These are phyloP conservation scores for Phyllotreta cruciferae DNA, from an alignment of 2,888 invertebrate genomes.

Conservation along the genomic window DNA sequence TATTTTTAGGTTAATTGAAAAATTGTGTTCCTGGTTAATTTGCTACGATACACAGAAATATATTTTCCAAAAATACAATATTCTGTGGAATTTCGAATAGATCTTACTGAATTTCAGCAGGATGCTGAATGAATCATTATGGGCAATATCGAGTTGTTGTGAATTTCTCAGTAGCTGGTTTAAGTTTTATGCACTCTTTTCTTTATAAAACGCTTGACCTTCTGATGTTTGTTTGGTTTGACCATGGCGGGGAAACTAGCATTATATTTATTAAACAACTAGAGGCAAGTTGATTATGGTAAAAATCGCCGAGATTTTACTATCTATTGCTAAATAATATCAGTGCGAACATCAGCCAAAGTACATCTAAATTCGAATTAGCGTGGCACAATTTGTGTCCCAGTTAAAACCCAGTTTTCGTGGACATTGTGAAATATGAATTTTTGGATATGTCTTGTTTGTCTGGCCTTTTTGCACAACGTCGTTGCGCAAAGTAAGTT, in stretches of 20 bases:
- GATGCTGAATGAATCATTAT: constrained; percentile 1
- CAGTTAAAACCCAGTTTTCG: background rate
- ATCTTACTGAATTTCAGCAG: background rate
- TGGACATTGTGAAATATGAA: constrained; percentile 15
- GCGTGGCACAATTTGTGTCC: constrained; percentile 3
- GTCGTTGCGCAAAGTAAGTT: constrained; percentile 21
- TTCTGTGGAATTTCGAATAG: too few species aligned
- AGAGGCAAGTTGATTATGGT: constrained; percentile 26
- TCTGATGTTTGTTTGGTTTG: constrained; percentile 32
- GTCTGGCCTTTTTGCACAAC: constrained; percentile 15
- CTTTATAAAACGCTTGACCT: constrained; percentile 30
- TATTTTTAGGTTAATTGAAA: too few species aligned
- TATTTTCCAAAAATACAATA: too few species aligned
- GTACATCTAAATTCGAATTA: background rate
- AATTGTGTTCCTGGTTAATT: too few species aligned
- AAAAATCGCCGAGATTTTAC: constrained; percentile 24
- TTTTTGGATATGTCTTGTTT: constrained; percentile 7
- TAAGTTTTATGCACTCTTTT: constrained; percentile 24
- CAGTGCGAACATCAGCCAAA: constrained; percentile 14
- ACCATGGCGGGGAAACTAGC: constrained; percentile 35
- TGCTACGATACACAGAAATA: too few species aligned
- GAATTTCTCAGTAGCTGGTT: constrained; percentile 16
- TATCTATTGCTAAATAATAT: constrained; percentile 24
- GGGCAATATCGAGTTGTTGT: constrained; percentile 8
- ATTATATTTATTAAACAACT: constrained; percentile 32